Percentiles rank a stretch among this genome's conserved stretches.
These are phyloP conservation scores for Sycophila sp. DNA, from an alignment of 1,140 invertebrate genomes.

Conservation along the genomic window DNA sequence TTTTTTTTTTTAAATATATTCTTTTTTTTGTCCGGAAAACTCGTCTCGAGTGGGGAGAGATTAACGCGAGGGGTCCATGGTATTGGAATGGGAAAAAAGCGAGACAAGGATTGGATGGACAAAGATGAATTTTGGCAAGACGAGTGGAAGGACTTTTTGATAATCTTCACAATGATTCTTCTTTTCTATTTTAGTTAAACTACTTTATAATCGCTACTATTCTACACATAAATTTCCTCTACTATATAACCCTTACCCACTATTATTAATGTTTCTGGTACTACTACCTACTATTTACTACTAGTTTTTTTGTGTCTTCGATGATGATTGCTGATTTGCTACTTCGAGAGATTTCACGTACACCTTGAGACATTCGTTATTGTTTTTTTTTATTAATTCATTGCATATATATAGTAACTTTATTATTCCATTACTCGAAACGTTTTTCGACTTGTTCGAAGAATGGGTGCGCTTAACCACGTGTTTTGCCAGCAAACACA, in stretches of 20 bases:
- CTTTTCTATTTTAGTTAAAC: conserved; percentile 56
- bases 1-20: conserved; percentile 48
- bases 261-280: conserved; percentile 52
- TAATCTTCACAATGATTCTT: conserved; percentile 54
- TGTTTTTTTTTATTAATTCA: conserved; percentile 27
- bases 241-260: conserved; percentile 55
- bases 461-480: not conserved
- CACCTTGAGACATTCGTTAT: conserved; percentile 19
- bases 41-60: conserved; percentile 34
- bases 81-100: not conserved
- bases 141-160: conserved; percentile 46
- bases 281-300: conserved; percentile 50
- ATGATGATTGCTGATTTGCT: conserved; percentile 56
- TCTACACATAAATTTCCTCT: conserved; percentile 51
- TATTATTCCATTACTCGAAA: conserved; percentile 31
- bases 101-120: not conserved
- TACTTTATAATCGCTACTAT: conserved; percentile 58
- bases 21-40: conserved; percentile 44
- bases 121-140: conserved; percentile 12
- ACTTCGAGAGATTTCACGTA: conserved; percentile 41
- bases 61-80: not conserved
- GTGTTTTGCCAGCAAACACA: not conserved
- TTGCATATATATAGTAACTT: conserved; percentile 18
- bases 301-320: conserved; percentile 60
- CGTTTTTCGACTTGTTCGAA: not conserved